Conservation (phyloP, 2,888 invertebrate species). For the Drosophila lacicola region DNA sequence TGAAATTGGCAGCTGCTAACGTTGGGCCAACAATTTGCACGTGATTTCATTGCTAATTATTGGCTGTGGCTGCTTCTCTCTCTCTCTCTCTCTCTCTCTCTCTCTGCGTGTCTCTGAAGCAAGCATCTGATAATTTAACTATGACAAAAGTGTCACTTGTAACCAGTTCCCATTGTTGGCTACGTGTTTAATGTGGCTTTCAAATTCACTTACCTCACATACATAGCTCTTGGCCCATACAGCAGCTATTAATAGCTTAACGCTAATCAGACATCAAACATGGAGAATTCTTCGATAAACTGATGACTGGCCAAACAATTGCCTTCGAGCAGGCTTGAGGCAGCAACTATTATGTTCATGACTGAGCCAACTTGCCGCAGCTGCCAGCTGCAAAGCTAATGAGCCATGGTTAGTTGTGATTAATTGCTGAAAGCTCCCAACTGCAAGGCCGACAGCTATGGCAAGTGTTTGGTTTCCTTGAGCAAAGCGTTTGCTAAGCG, state of each 20-base stretch:
- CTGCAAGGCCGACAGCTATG: constrained; percentile 39
- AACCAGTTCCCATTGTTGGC: constrained; percentile 1
- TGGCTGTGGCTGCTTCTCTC: constrained; percentile 11
- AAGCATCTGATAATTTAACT: constrained; percentile 2
- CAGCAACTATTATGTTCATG: constrained; percentile 12
- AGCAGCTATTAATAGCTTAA: constrained; percentile 33
- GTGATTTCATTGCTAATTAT: constrained; percentile 76
- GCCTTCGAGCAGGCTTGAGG: constrained; percentile 17
- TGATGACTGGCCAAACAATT: constrained; percentile 15
- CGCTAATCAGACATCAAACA: constrained; percentile 50
- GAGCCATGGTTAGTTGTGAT: constrained; percentile 48
- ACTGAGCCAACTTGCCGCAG: constrained; percentile 13
- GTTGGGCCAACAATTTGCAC: constrained; percentile 59
- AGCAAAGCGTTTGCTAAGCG: constrained; percentile 33
- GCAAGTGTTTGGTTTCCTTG: constrained; percentile 47
- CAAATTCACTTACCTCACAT: constrained; percentile 3
- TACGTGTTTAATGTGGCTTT: constrained; percentile 25
- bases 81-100: not conserved
- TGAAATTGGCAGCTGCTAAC: constrained; percentile 75
- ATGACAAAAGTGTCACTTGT: constrained; percentile 49
- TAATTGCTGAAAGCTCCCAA: constrained; percentile 39
- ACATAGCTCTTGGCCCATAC: constrained; percentile 4
- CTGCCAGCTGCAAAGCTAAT: constrained; percentile 47
- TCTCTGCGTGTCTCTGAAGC: not conserved
- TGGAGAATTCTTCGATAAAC: constrained; percentile 31